Percentiles rank a stretch among this genome's conserved stretches.
phyloP scores from a whole-genome alignment of 1,140 invertebrate species.

The Papilio polyxenes region DNA sequence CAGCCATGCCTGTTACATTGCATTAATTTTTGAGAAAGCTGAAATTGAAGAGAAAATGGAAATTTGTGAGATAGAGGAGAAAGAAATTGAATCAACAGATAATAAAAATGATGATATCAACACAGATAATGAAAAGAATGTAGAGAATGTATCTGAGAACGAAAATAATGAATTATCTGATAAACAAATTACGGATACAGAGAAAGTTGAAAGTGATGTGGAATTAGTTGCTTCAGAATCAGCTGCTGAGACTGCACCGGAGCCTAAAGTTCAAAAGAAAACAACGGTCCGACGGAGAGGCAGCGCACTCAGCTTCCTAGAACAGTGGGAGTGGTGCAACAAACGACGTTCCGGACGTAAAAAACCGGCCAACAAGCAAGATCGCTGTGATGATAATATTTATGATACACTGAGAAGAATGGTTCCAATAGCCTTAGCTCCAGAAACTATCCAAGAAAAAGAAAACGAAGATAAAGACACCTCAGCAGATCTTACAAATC shows the following conservation, averaged over 20 bases:
- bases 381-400: constrained; percentile 81
- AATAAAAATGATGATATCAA: constrained; percentile 56
- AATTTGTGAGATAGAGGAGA: constrained; percentile 46
- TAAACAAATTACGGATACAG: constrained; percentile 68
- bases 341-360: constrained; percentile 86
- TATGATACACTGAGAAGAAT: constrained; percentile 86
- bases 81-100: constrained; percentile 55
- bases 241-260: constrained; percentile 48
- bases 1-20: constrained; percentile 74
- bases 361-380: constrained; percentile 72
- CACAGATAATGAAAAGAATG: constrained; percentile 60
- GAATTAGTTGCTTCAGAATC: constrained; percentile 51
- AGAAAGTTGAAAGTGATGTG: constrained; percentile 74
- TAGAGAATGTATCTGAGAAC: constrained; percentile 66
- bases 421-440: constrained; percentile 64
- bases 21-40: constrained; percentile 62
- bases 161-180: constrained; percentile 73
- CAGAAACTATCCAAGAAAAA: constrained; percentile 67
- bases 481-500: constrained; percentile 84
- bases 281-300: constrained; percentile 83
- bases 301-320: constrained; percentile 84
- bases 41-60: constrained; percentile 56
- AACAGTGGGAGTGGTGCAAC: constrained; percentile 88
- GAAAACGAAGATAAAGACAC: constrained; percentile 80
- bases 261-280: constrained; percentile 80